Base-by-base conservation (phyloP, 2,888 invertebrate genomes). In the Lucinisca nassula region DNA sequence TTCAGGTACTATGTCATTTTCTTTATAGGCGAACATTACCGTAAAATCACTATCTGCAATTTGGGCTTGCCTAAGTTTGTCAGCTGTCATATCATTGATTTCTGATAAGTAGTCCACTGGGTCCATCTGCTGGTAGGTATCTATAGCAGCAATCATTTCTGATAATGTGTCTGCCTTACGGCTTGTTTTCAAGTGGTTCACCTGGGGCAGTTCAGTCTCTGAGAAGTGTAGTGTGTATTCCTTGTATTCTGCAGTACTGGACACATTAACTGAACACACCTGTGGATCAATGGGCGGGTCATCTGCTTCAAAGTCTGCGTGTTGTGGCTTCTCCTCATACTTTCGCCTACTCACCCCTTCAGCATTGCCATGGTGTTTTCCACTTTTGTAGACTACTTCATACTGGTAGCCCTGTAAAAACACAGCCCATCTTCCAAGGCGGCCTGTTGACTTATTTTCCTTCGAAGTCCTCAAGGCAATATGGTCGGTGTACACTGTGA, bases 401-500 rank as follows among this genome's bases (percentile, higher is more conserved):
- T 83, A 84, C 14, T 84, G 76, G 32, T 82, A 88, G 2, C 79
- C 82, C 49, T 91, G 88, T 30, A 90, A 73, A 35, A 79, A 84
- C 21, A 88, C 58, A 24, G 90, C 80, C 90, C 89, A 91, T 75
- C 91, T 45, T 51, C 84, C 83, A 49, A 89, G 58, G 35, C 90
- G 61, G 24, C 87, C 85, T 40, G 78, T 77, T 21, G 79, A 17
- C 17, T 82, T 84, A 45, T 72, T 84, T 24, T 58, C 72, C 21
- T 82, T 14, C 27, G 88, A 30, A 0, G 84, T 80, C 40, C 61
- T 83, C n/a, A 90, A 40, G 0, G 91, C 85, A 24, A 55, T 55
- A 72, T 90, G 90, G 61, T 90, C 88, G 17, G 90, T 88, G 27
- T 74, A 61, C 0, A 87, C 85, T n/a, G 49, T 67, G 37, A 90